Conservation (phyloP, 2,888 invertebrate genomes). For the Agonopterix alstromeriana region DNA sequence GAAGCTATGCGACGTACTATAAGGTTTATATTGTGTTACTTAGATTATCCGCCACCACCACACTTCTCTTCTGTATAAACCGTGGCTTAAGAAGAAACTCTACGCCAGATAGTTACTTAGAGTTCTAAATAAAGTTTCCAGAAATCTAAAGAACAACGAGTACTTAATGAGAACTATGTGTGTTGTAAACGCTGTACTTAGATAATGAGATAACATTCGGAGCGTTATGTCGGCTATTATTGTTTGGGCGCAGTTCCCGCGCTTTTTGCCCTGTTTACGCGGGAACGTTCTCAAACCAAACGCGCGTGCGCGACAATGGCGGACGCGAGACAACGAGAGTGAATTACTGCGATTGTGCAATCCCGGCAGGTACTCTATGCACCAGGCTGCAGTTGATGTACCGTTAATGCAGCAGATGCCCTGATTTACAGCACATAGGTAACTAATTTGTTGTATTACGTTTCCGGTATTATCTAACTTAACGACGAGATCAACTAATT, state of each 20-base stretch:
- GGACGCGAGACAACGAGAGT: conserved; percentile 60
- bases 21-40: no score
- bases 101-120: no score
- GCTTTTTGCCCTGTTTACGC: conserved; percentile 68
- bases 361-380: conserved; percentile 53
- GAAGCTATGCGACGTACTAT: no score
- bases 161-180: conserved; percentile 51
- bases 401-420: conserved; percentile 57
- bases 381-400: conserved; percentile 40
- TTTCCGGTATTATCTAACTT: no score
- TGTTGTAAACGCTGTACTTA: conserved; percentile 45
- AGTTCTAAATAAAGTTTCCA: not conserved
- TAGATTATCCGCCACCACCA: no score
- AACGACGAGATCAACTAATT: no score
- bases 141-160: conserved; percentile 17
- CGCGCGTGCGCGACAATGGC: conserved; percentile 60
- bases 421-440: conserved; percentile 27
- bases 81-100: no score
- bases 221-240: conserved; percentile 72
- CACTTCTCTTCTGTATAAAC: no score
- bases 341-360: conserved; percentile 68
- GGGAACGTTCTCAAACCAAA: conserved; percentile 74
- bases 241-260: conserved; percentile 65
- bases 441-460: no score
- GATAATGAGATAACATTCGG: conserved; percentile 62